A percentile compares a stretch with the other conserved stretches of the same genome.
Evolutionary conservation across 2,888 invertebrate species (phyloP).

Genomic region (Drosophila mimica): DNA sequence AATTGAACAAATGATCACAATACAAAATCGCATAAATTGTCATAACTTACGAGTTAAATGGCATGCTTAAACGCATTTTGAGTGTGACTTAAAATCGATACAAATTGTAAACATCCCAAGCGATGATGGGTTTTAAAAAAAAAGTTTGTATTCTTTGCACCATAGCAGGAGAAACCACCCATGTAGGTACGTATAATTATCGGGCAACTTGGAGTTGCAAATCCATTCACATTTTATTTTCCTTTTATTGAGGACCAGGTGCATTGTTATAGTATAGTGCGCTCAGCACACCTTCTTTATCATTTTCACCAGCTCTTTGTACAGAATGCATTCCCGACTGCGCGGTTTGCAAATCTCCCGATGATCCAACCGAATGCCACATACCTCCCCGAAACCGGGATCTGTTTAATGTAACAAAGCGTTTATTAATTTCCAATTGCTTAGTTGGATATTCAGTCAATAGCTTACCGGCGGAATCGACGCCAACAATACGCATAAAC

Average conservation of each 20-base stretch:
- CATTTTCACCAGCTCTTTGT: conserved; percentile 88
- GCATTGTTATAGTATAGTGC: conserved; percentile 12
- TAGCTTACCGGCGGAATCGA: conserved; percentile 90
- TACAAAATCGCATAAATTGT: conserved; percentile 32
- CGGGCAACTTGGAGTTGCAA: conserved; percentile 56
- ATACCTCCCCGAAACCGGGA: conserved; percentile 91
- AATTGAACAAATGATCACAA: conserved; percentile 58
- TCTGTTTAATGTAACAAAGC: conserved; percentile 86
- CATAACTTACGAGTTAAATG: conserved; percentile 53
- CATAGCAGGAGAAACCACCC: conserved; percentile 29
- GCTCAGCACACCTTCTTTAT: conserved; percentile 86
- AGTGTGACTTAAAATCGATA: conserved; percentile 30
- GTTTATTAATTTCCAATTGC: not conserved
- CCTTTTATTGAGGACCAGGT: conserved; percentile 56
- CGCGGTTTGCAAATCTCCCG: conserved; percentile 94
- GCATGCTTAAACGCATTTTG: conserved; percentile 63
- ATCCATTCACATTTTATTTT: conserved; percentile 65
- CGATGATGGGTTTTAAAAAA: conserved; percentile 21
- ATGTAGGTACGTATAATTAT: conserved; percentile 63
- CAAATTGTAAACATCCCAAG: not conserved
- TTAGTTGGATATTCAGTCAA: rapidly evolving
- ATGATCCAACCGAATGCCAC: conserved; percentile 92
- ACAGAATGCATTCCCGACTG: conserved; percentile 89
- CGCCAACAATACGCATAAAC: conserved; percentile 91
- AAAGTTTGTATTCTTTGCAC: conserved; percentile 51